Evolutionary conservation across 1,140 invertebrate species (phyloP).

Genomic region (Drosophila sechellia): DNA sequence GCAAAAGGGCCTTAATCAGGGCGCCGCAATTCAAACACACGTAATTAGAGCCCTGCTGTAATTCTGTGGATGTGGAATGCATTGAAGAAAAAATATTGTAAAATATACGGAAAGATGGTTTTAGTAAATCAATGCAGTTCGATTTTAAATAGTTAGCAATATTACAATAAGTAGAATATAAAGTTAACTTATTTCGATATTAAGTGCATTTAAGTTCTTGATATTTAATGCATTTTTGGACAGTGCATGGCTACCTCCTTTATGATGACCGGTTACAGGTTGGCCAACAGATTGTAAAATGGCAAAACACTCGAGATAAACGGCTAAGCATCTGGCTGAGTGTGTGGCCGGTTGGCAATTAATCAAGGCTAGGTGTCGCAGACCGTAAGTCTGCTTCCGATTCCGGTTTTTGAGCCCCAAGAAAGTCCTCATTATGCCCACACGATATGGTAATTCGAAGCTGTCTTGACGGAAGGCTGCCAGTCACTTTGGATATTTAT

Average conservation of each 20-base stretch:
- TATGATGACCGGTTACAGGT: conserved; percentile 25
- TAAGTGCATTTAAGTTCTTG: background rate
- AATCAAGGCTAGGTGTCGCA: conserved; percentile 46
- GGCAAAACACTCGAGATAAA: conserved; percentile 43
- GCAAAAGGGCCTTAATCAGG: conserved; percentile 37
- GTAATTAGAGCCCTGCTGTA: conserved; percentile 61
- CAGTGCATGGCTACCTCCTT: conserved; percentile 24
- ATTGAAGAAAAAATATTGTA: background rate
- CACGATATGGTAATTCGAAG: conserved; percentile 19
- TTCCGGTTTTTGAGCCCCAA: conserved; percentile 29
- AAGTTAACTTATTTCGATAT: background rate
- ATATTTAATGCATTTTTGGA: background rate
- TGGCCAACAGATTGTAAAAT: conserved; percentile 45
- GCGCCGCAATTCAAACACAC: conserved; percentile 50
- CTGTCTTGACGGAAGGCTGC: background rate
- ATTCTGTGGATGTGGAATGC: background rate
- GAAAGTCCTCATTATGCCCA: conserved; percentile 15
- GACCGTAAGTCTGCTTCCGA: conserved; percentile 34
- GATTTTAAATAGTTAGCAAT: too few relatives aligned
- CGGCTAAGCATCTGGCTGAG: conserved; percentile 37
- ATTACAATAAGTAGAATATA: background rate
- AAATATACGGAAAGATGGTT: background rate
- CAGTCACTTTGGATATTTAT: background rate
- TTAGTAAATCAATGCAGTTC: too few relatives aligned
- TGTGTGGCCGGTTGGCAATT: conserved; percentile 42